A percentile compares a stretch with the other conserved stretches of the same genome.
phyloP scores from a whole-genome alignment of 1,140 invertebrate species.

The Temnothorax longispinosus region DNA sequence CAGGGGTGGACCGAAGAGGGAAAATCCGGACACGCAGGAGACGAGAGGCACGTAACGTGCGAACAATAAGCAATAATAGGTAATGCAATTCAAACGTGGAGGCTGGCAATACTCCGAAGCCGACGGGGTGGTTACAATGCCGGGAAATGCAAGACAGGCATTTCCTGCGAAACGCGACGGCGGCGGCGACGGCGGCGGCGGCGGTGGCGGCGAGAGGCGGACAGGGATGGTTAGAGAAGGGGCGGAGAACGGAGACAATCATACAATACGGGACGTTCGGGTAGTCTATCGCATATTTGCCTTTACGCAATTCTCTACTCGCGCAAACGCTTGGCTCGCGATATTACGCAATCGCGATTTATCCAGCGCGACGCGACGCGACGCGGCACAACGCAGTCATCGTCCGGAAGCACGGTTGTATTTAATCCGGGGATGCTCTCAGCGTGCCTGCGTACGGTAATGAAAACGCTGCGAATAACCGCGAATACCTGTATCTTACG shows the following conservation, averaged over 20 bases:
- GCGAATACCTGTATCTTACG: not conserved
- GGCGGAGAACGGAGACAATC: conserved; percentile 81
- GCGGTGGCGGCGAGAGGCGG: conserved; percentile 12
- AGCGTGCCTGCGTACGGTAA: conserved; percentile 37
- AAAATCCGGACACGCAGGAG: conserved; percentile 49
- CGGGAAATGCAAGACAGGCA: conserved; percentile 81
- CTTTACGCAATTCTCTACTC: conserved; percentile 79
- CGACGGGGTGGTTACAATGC: conserved; percentile 77
- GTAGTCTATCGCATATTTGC: conserved; percentile 81
- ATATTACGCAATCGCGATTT: conserved; percentile 82
- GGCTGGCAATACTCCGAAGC: conserved; percentile 80
- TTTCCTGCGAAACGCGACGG: conserved; percentile 77
- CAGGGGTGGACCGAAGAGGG: conserved; percentile 58
- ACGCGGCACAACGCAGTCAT: conserved; percentile 36
- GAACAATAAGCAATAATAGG: conserved; percentile 84
- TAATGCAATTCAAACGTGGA: conserved; percentile 83
- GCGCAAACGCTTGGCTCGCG: conserved; percentile 66
- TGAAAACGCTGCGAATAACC: conserved; percentile 47
- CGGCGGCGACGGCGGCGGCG: not conserved
- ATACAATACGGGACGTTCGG: conserved; percentile 78
- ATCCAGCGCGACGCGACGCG: conserved; percentile 66
- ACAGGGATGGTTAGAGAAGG: conserved; percentile 39
- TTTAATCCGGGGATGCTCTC: conserved; percentile 68
- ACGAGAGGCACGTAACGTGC: conserved; percentile 52
- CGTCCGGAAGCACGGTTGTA: conserved; percentile 55